A percentile compares a stretch with the other conserved stretches of the same genome.
phyloP scores from a whole-genome alignment of 2,797 vertebrate species.

The Mormyrus proboscirostris region DNA sequence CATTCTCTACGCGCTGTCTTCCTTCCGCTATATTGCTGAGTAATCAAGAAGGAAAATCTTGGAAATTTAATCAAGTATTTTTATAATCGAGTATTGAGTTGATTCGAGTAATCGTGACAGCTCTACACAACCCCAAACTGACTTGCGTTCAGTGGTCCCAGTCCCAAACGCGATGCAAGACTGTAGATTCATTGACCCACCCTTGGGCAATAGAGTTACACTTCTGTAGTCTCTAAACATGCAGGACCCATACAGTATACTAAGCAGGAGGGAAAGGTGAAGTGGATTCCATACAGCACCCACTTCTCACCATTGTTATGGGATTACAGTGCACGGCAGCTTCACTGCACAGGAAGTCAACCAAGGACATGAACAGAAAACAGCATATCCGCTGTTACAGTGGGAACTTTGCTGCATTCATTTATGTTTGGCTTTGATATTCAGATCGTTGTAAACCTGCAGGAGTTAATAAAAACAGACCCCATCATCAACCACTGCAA shows the following conservation, averaged over 20 bases:
- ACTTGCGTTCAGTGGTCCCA: background rate
- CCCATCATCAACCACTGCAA: background rate
- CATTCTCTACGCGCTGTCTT: background rate
- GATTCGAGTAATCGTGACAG: background rate
- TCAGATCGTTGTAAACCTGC: background rate
- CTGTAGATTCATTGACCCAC: background rate
- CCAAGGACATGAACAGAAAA: constrained; percentile 15
- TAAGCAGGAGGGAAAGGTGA: background rate
- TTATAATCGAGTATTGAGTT: background rate
- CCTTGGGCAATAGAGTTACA: background rate
- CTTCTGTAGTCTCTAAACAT: background rate
- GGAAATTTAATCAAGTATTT: background rate
- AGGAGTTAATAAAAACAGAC: background rate
- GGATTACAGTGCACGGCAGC: background rate
- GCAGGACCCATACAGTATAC: background rate
- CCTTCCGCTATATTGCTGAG: background rate
- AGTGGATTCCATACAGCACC: background rate
- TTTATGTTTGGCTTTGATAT: constrained; percentile 14
- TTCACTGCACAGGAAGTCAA: constrained; percentile 13
- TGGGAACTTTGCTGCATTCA: background rate
- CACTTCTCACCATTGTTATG: constrained; percentile 19
- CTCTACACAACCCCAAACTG: background rate
- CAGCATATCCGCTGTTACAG: constrained; percentile 1
- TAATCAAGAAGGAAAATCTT: background rate
- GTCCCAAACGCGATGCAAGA: background rate